These are phyloP conservation scores for Stramonita haemastoma DNA, from an alignment of 2,888 invertebrate species.

Conservation along the genomic window DNA sequence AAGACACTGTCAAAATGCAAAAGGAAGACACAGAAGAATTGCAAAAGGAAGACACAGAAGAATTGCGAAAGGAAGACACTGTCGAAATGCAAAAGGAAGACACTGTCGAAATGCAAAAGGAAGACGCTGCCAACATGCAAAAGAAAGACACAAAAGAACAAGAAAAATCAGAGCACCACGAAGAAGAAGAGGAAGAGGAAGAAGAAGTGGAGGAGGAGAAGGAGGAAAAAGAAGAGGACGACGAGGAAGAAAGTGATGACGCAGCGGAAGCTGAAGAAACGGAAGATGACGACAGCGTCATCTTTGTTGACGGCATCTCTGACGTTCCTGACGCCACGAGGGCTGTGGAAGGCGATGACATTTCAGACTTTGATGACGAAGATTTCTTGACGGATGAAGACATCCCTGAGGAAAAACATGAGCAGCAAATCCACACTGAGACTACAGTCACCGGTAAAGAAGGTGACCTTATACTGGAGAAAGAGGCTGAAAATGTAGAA, in stretches of 20 bases:
- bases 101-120: too few relatives aligned
- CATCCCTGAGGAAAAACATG: background rate
- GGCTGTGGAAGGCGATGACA: background rate
- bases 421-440: background rate
- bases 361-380: conserved; percentile 22
- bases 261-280: background rate
- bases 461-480: background rate
- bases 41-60: too few relatives aligned
- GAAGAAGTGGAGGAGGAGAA: background rate
- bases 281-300: background rate
- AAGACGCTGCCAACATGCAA: too few relatives aligned
- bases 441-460: background rate
- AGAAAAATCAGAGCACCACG: background rate
- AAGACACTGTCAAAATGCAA: too few relatives aligned
- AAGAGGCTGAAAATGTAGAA: background rate
- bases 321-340: background rate
- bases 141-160: background rate
- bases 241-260: background rate
- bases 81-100: too few relatives aligned
- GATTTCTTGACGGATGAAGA: background rate
- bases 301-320: background rate
- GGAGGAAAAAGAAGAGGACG: background rate
- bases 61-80: too few relatives aligned
- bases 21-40: too few relatives aligned
- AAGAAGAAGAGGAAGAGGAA: background rate